Conservation (phyloP, 2,888 invertebrate species). For the Harpalus rufipes region DNA sequence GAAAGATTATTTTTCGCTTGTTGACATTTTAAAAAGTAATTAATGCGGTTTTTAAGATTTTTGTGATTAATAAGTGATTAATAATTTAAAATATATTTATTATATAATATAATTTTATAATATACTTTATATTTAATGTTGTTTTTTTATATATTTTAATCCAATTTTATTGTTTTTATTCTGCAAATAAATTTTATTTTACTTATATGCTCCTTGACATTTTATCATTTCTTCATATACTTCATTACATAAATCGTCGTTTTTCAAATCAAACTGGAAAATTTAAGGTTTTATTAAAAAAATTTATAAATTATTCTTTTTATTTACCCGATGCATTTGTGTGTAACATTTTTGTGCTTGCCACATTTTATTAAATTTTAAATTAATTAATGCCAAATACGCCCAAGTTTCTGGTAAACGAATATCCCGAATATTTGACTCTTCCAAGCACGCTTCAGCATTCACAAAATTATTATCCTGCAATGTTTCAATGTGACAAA, state of each 20-base stretch:
- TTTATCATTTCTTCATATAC: slow-evolving; percentile 31
- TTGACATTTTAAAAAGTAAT: no score
- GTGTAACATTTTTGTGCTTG: slow-evolving; percentile 75
- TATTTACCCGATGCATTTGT: slow-evolving; percentile 72
- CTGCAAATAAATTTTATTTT: not conserved
- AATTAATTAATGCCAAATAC: slow-evolving; percentile 75
- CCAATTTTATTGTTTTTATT: not conserved
- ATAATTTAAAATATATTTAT: slow-evolving; percentile 1
- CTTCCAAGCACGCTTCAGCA: slow-evolving; percentile 75
- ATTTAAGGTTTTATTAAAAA: slow-evolving; percentile 3
- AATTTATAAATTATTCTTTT: not conserved
- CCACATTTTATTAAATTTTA: slow-evolving; percentile 72
- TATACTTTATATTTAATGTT: slow-evolving; percentile 5
- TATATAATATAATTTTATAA: not conserved
- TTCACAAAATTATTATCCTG: slow-evolving; percentile 74
- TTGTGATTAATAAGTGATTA: not conserved
- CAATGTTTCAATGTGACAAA: slow-evolving; percentile 69
- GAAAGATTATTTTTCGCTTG: no score
- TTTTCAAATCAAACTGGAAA: slow-evolving; percentile 42
- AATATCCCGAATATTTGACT: slow-evolving; percentile 75
- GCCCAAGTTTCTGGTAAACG: slow-evolving; percentile 74
- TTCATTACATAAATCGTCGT: slow-evolving; percentile 1
- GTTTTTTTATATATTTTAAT: slow-evolving; percentile 1
- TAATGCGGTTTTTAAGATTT: not conserved
- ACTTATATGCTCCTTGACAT: not conserved